Evolutionary conservation across 2,888 invertebrate species (phyloP), one percentile per base, ranked within the genome.

Genomic region (Andrena trimmerana): DNA sequence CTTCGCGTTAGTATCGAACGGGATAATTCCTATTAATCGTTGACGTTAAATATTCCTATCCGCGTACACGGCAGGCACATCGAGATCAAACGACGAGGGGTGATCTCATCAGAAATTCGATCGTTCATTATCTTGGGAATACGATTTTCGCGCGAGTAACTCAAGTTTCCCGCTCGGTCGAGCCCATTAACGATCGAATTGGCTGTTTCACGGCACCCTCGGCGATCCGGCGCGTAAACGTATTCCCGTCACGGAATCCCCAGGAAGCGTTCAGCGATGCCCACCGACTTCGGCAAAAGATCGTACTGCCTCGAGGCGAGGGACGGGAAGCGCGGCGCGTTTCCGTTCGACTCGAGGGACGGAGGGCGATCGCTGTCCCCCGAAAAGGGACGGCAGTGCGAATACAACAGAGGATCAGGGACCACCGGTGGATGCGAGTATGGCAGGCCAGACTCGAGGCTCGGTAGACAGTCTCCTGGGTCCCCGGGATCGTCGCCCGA

Each of bases 401-500:
- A 87, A 52, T 68, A 85, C 62, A 74, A 71, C 78, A 71, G 81
- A 68, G 78, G 83, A 85, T 57, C 79, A 7, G 69, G 69, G 13
- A 48, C 66, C n/a, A 27, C 62, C 31, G 70, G 60, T 63, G 83
- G 85, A 73, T 73, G 29, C 82, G 89, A 89, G 65, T 79, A 70
- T 60, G 75, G 76, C 57, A 77, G 89, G 77, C 66, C 80, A 72
- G 81, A 87, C 67, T 81, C 86, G 67, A 83, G 89, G 75, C 54
- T 80, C 79, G 78, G 83, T 36, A 80, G 83, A 78, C 78, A 78
- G 57, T 86, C 86, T 63, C 85, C 86, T 63, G 81, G 72, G 33
- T 92, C 91, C 2, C 88, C 92, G 73, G 91, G 90, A 78, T 92
- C 91, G 78, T 93, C 93, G 78, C 91, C 93, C 81, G 93, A 94